Evolutionary conservation across 2,113 vertebrate species (phyloP), one percentile per base, ranked within the genome.

Genomic region (Elachura formosa): DNA sequence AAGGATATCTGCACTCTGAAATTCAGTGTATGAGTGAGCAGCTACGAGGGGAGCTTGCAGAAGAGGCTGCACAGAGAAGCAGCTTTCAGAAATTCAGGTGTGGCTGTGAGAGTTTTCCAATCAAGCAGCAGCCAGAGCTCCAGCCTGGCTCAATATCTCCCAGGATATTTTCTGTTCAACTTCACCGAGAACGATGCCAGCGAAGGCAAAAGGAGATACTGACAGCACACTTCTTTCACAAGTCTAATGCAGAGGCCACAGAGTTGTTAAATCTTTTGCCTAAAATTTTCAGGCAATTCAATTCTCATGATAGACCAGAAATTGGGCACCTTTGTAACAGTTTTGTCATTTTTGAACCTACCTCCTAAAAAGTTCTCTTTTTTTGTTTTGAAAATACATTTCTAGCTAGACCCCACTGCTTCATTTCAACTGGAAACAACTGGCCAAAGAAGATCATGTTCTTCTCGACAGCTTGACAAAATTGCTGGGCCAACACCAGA

Each of bases 131-230:
- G 55, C 52, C 40, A 13, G 18, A 49, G 45, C 77, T 84, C 29
- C 52, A 33, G 85, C 46, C 62, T 5, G 31, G 10, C 66, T 76
- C 80, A 17, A 1, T 1, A 61, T 15, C 43, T 12, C 8, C 10
- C 6, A 13, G 5, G 40, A 3, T 9, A 38, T n/a, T 52, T 36
- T 40, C 24, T 49, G 40, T 22, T 59, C 56, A 38, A 1, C 28
- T 51, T 19, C 29, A 31, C 2, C 33, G 59, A 4, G 52, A 83
- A 33, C 0, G 1, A 4, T 1, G 45, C 21, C 11, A 58, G 40
- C 11, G 10, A 9, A 40, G 11, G 61, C 12, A 17, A 58, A 74
- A 68, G 38, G 51, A 66, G 71, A 61, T 45, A 6, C 64, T 45
- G 43, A 41, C 54, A 64, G 14, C 23, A 29, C 21, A 6, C 2